Conservation (phyloP, 2,797 vertebrate species). For the Phoebastria nigripes region DNA sequence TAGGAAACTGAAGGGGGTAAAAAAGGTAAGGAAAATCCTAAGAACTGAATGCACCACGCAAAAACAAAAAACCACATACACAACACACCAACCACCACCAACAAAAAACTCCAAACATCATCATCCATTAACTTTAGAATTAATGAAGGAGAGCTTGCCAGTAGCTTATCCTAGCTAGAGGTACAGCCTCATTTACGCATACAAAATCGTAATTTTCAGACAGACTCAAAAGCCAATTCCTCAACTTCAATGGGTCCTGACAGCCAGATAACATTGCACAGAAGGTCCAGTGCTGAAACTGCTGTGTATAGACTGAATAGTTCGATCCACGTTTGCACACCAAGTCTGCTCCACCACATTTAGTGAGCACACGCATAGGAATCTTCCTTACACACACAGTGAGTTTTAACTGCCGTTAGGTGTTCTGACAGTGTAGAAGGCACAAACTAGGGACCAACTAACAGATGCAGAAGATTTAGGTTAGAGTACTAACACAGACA, state of each 20-base stretch:
- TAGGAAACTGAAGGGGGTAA: not conserved
- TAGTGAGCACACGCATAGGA: not conserved
- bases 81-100: not conserved
- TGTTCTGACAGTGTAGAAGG: not conserved
- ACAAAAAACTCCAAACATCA: not conserved
- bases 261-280: not conserved
- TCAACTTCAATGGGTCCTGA: not conserved
- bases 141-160: not conserved
- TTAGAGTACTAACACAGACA: too few relatives aligned
- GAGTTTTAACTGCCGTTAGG: not conserved
- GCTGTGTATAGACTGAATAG: not conserved
- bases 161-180: not conserved
- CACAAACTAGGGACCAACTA: not conserved
- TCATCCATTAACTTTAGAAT: not conserved
- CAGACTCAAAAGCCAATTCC: not conserved
- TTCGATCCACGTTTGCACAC: not conserved
- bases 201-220: not conserved
- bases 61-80: not conserved
- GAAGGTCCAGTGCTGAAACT: not conserved
- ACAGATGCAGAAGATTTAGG: not conserved
- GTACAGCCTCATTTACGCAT: not conserved
- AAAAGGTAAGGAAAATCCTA: not conserved
- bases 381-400: too few relatives aligned
- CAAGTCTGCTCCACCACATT: not conserved
- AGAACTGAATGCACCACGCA: not conserved